Evolutionary conservation across 2,797 vertebrate genomes (phyloP), one percentile per base, ranked within the genome.

Genomic region (Lepidocolaptes lacrymiger): DNA sequence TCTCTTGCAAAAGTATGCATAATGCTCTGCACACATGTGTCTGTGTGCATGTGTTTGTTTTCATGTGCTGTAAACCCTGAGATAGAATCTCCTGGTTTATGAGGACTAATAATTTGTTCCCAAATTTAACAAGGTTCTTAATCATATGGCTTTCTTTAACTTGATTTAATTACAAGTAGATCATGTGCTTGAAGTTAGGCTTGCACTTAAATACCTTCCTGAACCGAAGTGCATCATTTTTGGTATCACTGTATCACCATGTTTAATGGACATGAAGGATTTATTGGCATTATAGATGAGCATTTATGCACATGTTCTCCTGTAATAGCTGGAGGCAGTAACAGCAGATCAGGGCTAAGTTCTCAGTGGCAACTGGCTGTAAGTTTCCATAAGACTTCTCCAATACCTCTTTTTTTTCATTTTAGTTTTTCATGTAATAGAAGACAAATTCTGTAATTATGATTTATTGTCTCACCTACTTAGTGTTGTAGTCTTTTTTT

Each of bases 41-140:
- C 46, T 49, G 68, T 79, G 62, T 32, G n/a, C 34, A 15, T 1
- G 0, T 19, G 56, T 80, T 67, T 89, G 67, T 85, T 72, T 88
- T 59, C 44, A 12, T 7, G 37, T 39, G 63, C 93, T 26, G 7
- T 63, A 86, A 95, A 80, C 81, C 61, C 61, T 0, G 4, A 85
- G 87, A 93, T 46, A 78, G 91, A 80, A 94, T 95, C 91, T 89
- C 54, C n/a, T 41, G 48, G 28, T 95, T 95, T 95, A 83, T 92
- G 93, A 77, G 72, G 61, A 54, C 78, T 88, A 74, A 74, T 92
- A 81, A 92, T 89, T 95, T 96, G 85, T 93, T 88, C 43, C 73
- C 48, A 66, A 6, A 27, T 85, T 96, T 95, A 94, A 96, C 89
- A 92, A 94, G 94, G 55, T 59, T 32, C 61, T 93, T 96, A 92